These are phyloP conservation scores for Oscheius sp. DNA, from an alignment of 2,888 invertebrate species.

Conservation along the genomic window DNA sequence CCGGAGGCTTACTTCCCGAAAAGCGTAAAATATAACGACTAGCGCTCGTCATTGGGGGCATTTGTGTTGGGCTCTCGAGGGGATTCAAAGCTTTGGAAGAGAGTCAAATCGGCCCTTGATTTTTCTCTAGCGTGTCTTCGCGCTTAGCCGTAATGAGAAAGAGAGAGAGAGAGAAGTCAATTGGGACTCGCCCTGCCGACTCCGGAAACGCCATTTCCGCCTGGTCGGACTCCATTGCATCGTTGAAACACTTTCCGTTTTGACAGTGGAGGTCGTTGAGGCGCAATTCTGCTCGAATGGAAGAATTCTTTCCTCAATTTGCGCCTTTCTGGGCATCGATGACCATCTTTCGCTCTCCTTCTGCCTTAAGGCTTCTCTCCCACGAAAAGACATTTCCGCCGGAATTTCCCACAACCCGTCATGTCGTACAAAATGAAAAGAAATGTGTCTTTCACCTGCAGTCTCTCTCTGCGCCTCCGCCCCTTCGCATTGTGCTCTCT, in stretches of 20 bases:
- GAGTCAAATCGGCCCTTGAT: background rate
- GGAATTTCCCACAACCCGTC: background rate
- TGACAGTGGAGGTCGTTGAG: background rate
- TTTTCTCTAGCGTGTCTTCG: background rate
- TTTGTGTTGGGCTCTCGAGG: slow-evolving; percentile 9
- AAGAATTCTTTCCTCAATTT: too few species aligned
- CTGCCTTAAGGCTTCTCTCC: background rate
- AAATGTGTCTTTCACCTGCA: background rate
- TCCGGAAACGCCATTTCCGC: slow-evolving; percentile 26
- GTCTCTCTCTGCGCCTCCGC: background rate
- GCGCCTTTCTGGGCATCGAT: background rate
- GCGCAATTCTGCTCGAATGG: too few species aligned
- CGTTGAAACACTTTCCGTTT: slow-evolving; percentile 7
- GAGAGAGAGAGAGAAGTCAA: slow-evolving; percentile 18
- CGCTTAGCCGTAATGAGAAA: slow-evolving; percentile 12
- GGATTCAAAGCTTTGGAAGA: background rate
- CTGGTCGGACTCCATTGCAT: slow-evolving; percentile 2
- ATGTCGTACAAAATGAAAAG: background rate
- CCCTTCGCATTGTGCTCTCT: background rate
- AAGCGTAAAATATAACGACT: slow-evolving; percentile 2
- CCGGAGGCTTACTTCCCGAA: background rate
- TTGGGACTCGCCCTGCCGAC: slow-evolving; percentile 6
- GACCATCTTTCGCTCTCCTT: background rate
- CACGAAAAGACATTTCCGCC: background rate
- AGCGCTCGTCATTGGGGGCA: slow-evolving; percentile 19